Evolutionary conservation across 2,888 invertebrate genomes (phyloP).

Genomic region (Diadegma fenestrale): DNA sequence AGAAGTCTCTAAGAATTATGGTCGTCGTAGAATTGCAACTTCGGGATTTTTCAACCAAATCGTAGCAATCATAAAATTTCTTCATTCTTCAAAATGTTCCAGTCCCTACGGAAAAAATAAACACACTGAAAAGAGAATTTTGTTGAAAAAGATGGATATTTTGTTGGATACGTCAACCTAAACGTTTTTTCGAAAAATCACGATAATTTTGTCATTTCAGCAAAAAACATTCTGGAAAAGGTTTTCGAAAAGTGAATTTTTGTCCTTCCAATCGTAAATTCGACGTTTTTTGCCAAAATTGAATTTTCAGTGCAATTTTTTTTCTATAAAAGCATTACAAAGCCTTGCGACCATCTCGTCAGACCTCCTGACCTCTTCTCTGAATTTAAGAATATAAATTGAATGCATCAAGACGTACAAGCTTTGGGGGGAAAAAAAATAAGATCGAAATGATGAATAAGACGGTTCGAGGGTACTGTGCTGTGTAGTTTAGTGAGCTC

Average conservation of each 20-base stretch:
- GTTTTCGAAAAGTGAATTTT: too few relatives aligned
- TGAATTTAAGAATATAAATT: not conserved
- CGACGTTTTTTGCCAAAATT: too few relatives aligned
- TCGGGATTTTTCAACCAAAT: not conserved
- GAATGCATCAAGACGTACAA: not conserved
- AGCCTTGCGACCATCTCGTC: not conserved
- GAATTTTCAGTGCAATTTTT: too few relatives aligned
- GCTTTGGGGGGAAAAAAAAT: not conserved
- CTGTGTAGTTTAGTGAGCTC: slow-evolving; percentile 8
- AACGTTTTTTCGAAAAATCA: too few relatives aligned
- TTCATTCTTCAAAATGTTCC: not conserved
- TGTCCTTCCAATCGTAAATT: too few relatives aligned
- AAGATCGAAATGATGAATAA: not conserved
- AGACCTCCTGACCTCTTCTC: not conserved
- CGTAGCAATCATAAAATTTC: not conserved
- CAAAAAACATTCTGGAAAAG: too few relatives aligned
- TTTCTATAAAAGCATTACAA: not conserved
- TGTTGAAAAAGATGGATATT: too few relatives aligned
- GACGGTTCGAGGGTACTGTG: not conserved
- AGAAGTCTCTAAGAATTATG: not conserved
- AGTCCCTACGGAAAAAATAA: not conserved
- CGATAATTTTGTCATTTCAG: too few relatives aligned
- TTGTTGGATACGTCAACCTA: too few relatives aligned
- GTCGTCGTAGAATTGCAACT: not conserved
- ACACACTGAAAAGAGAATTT: too few relatives aligned